Evolutionary conservation across 2,113 vertebrate genomes (phyloP).

Genomic region (Tychaedon coryphoeus): DNA sequence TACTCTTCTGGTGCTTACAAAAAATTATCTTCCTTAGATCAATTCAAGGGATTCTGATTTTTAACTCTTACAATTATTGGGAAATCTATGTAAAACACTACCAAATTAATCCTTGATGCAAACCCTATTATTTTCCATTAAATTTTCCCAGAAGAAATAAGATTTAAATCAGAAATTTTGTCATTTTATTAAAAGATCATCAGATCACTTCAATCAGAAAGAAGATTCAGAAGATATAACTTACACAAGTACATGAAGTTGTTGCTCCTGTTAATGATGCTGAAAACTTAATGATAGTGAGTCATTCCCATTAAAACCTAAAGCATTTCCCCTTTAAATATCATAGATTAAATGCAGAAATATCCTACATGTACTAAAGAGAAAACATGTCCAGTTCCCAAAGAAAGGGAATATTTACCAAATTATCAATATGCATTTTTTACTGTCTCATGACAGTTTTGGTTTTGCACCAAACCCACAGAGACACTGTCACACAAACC

Average conservation of each 20-base stretch:
- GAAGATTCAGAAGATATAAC: background rate
- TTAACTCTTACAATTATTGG: background rate
- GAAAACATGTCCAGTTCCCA: background rate
- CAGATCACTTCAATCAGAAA: background rate
- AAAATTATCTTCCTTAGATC: background rate
- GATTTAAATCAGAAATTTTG: background rate
- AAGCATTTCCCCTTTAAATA: background rate
- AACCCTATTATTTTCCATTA: background rate
- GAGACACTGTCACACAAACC: background rate
- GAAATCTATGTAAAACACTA: background rate
- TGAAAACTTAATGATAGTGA: background rate
- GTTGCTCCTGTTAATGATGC: background rate
- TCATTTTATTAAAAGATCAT: background rate
- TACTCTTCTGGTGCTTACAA: background rate
- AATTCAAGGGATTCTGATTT: background rate
- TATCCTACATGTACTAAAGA: background rate
- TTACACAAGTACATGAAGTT: background rate
- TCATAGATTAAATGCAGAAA: background rate
- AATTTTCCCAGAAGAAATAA: background rate
- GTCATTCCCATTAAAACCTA: background rate
- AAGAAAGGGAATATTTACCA: background rate
- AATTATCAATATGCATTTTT: background rate
- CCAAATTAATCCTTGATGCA: background rate
- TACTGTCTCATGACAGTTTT: background rate
- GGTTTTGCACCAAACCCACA: background rate